Conservation (phyloP, 2,797 vertebrate genomes). For the Crypturellus tataupa region DNA sequence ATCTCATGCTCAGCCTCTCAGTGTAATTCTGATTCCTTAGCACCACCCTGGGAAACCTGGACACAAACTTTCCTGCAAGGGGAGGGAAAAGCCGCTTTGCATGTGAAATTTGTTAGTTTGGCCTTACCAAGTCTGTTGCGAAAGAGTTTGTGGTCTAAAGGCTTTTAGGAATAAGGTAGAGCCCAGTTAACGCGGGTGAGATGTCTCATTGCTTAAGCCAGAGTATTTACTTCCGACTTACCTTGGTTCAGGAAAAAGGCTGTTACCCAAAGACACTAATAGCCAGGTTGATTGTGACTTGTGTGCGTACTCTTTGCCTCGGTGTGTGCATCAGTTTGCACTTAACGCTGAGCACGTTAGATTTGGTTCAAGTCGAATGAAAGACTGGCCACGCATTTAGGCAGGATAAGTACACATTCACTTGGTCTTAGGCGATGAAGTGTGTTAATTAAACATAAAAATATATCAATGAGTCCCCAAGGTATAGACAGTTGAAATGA, state of each 20-base stretch:
- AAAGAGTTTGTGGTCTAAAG: background rate
- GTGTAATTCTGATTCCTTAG: too few relatives aligned
- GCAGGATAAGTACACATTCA: fast-evolving
- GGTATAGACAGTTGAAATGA: background rate
- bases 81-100: background rate
- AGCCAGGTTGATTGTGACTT: background rate
- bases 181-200: background rate
- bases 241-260: background rate
- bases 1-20: too few relatives aligned
- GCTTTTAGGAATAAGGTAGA: background rate
- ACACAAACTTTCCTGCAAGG: background rate
- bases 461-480: background rate
- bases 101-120: background rate
- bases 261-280: background rate
- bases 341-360: background rate
- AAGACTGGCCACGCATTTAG: background rate
- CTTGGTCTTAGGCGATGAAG: background rate
- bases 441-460: background rate
- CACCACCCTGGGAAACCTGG: too few relatives aligned
- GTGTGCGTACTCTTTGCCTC: fast-evolving
- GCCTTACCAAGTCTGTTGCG: background rate
- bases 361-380: fast-evolving
- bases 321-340: fast-evolving
- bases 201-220: too few relatives aligned
- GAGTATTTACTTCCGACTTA: background rate